Percentiles rank a stretch among this genome's conserved stretches.
Conservation (phyloP, 2,797 vertebrate species). For the Pangasius macronema region DNA sequence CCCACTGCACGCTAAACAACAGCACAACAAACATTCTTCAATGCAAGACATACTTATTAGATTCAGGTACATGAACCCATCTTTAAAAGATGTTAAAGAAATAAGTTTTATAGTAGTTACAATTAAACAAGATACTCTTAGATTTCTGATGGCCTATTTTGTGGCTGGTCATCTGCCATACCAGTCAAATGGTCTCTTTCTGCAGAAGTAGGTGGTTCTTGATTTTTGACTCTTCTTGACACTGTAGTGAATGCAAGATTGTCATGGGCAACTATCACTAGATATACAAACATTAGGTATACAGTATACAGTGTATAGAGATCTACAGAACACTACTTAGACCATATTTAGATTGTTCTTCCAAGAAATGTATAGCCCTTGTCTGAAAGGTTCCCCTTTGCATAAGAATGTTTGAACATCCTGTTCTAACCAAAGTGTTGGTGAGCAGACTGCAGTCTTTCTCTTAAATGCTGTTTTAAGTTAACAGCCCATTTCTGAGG, state of each 20-base stretch:
- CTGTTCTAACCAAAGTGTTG: slow-evolving; percentile 34
- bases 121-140: too few species aligned
- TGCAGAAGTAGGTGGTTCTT: not conserved
- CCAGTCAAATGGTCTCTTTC: not conserved
- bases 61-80: not conserved
- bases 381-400: not conserved
- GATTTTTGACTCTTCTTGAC: too few species aligned
- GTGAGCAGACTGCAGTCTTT: slow-evolving; percentile 36
- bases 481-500: slow-evolving; percentile 53
- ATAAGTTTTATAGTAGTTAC: too few species aligned
- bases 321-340: not conserved
- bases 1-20: not conserved
- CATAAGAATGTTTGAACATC: slow-evolving; percentile 7
- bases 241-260: not conserved
- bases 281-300: not conserved
- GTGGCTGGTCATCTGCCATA: not conserved
- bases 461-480: slow-evolving; percentile 58
- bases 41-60: not conserved
- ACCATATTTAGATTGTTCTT: not conserved
- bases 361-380: not conserved
- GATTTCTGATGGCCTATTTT: not conserved
- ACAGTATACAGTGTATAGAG: not conserved
- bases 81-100: not conserved
- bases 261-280: not conserved
- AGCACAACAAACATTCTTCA: not conserved